Evolutionary conservation across 2,113 vertebrate genomes (phyloP).

Genomic region (Thermophis baileyi): DNA sequence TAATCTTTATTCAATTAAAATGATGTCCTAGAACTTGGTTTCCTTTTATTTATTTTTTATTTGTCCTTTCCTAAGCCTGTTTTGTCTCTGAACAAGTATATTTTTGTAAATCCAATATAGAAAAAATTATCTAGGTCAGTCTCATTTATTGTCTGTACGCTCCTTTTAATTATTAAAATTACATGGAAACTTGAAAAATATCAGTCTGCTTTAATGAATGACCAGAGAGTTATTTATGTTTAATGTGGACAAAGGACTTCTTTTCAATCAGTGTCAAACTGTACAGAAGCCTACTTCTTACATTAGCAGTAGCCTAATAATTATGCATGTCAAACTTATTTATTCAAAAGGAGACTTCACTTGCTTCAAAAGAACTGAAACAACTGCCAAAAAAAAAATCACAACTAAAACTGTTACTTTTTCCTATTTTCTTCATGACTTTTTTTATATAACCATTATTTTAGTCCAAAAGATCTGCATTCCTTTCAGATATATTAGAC

Average conservation of each 20-base stretch:
- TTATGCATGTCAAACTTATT: not conserved
- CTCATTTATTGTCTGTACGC: not conserved
- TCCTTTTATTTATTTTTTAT: not conserved
- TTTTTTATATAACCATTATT: not conserved
- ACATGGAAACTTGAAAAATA: not conserved
- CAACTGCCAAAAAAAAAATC: not conserved
- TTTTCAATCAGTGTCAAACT: not conserved
- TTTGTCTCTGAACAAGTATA: not conserved
- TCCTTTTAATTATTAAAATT: not conserved
- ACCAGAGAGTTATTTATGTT: not conserved
- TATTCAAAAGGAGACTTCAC: not conserved
- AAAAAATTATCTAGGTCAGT: not conserved
- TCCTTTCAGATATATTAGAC: not conserved
- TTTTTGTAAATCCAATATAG: not conserved
- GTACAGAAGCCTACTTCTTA: not conserved
- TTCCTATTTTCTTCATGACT: not conserved
- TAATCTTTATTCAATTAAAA: not conserved
- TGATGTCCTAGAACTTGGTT: not conserved
- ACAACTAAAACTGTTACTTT: not conserved
- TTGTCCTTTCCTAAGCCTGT: no score
- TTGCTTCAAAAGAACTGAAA: no score
- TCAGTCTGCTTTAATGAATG: not conserved
- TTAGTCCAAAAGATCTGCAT: not conserved
- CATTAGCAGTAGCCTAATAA: not conserved
- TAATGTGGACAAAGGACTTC: not conserved